These are phyloP conservation scores for Acromyrmex charruanus DNA, from an alignment of 1,140 invertebrate genomes.

Conservation along the genomic window DNA sequence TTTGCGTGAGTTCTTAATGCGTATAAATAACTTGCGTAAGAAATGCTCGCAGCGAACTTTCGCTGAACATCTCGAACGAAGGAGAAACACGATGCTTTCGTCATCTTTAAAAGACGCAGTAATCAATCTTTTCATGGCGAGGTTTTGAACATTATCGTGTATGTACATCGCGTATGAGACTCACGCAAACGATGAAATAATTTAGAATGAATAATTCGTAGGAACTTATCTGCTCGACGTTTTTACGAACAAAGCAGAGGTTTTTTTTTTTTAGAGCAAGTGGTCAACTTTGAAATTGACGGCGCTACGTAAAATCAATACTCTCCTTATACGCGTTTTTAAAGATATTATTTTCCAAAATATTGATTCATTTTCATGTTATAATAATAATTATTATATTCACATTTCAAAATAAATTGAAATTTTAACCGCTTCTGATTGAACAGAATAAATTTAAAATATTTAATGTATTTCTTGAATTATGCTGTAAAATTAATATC, in stretches of 20 bases:
- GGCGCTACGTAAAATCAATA: background rate
- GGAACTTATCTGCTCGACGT: slow-evolving; percentile 56
- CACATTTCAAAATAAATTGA: background rate
- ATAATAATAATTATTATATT: background rate
- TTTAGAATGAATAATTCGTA: slow-evolving; percentile 45
- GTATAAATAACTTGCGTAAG: slow-evolving; percentile 9
- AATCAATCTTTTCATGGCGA: slow-evolving; percentile 55
- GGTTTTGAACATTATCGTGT: slow-evolving; percentile 63
- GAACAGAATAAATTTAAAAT: background rate
- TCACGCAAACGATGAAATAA: slow-evolving; percentile 56
- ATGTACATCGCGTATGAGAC: slow-evolving; percentile 48
- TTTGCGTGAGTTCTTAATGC: slow-evolving; percentile 7
- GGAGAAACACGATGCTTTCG: slow-evolving; percentile 36
- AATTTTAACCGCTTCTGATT: background rate
- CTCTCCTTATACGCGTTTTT: background rate
- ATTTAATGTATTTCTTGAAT: background rate
- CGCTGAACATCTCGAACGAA: slow-evolving; percentile 18
- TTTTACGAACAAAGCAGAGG: slow-evolving; percentile 26
- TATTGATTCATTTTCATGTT: background rate
- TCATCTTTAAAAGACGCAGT: slow-evolving; percentile 20
- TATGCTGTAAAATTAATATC: background rate
- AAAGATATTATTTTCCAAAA: background rate
- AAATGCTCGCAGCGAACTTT: background rate
- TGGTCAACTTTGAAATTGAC: slow-evolving; percentile 23
- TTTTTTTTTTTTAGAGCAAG: slow-evolving; percentile 59